phyloP scores from a whole-genome alignment of 2,888 invertebrate species.

The Ernsta delagoae region DNA sequence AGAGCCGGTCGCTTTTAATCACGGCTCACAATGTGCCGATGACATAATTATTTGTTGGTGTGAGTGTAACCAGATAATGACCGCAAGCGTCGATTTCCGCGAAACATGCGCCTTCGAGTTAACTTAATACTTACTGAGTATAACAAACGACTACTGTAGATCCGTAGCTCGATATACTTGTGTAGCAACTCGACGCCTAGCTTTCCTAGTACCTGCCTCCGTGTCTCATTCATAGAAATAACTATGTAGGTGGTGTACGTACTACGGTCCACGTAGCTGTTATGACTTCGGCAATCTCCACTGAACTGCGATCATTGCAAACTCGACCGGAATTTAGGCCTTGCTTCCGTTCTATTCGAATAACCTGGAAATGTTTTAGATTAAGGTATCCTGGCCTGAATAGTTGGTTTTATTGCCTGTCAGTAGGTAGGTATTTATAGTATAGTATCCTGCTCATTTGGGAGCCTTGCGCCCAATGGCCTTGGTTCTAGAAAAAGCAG shows the following conservation, averaged over 20 bases:
- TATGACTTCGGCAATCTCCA: slow-evolving; percentile 54
- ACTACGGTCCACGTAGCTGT: slow-evolving; percentile 43
- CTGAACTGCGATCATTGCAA: slow-evolving; percentile 56
- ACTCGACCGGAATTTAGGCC: slow-evolving; percentile 59
- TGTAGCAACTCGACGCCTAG: no score
- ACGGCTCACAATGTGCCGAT: slow-evolving; percentile 69
- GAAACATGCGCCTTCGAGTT: slow-evolving; percentile 65
- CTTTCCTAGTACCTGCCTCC: no score
- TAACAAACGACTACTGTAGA: slow-evolving; percentile 56
- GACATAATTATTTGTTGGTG: slow-evolving; percentile 77
- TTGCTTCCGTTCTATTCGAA: slow-evolving; percentile 54
- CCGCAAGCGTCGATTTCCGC: slow-evolving; percentile 62
- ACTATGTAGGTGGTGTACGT: slow-evolving; percentile 45
- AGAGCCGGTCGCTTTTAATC: slow-evolving; percentile 60
- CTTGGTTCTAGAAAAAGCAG: slow-evolving; percentile 82
- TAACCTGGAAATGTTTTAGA: slow-evolving; percentile 43
- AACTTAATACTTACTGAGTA: slow-evolving; percentile 56
- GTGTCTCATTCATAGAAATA: no score
- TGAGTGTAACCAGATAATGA: slow-evolving; percentile 72
- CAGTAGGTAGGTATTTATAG: no score
- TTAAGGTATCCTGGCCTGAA: slow-evolving; percentile 24
- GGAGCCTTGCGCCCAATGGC: slow-evolving; percentile 76
- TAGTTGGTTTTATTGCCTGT: slow-evolving; percentile 1
- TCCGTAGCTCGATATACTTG: slow-evolving; percentile 54
- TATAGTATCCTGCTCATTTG: slow-evolving; percentile 76